Evolutionary conservation across 1,140 invertebrate genomes (phyloP).

Genomic region (Ips typographus): DNA sequence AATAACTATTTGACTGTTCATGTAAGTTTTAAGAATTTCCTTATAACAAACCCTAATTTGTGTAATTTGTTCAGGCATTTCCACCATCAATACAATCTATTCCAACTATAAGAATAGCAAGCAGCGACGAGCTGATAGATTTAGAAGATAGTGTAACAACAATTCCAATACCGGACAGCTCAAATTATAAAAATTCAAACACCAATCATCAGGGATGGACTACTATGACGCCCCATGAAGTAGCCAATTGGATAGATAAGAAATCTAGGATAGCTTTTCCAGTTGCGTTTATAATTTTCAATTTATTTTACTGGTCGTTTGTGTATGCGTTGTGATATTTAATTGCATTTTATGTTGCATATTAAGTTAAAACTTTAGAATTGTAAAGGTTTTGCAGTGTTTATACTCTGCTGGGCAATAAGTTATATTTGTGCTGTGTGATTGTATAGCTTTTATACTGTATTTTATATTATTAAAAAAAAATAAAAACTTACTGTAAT

Average conservation of each 20-base stretch:
- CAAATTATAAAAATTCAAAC: slow-evolving; percentile 14
- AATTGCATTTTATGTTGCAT: slow-evolving; percentile 1
- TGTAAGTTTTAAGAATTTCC: slow-evolving; percentile 53
- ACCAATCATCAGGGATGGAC: slow-evolving; percentile 60
- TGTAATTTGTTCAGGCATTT: slow-evolving; percentile 58
- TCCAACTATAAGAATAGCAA: slow-evolving; percentile 64
- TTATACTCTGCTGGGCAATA: background rate
- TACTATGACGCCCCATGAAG: slow-evolving; percentile 83
- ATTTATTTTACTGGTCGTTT: slow-evolving; percentile 83
- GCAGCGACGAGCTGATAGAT: slow-evolving; percentile 59
- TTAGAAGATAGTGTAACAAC: slow-evolving; percentile 39
- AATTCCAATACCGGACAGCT: slow-evolving; percentile 42
- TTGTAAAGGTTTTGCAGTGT: too few species aligned
- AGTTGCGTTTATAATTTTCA: slow-evolving; percentile 75
- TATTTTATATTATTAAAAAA: background rate
- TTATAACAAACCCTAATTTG: background rate
- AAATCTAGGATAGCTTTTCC: slow-evolving; percentile 78
- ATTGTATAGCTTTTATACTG: background rate
- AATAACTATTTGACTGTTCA: slow-evolving; percentile 75
- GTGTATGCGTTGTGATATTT: slow-evolving; percentile 51
- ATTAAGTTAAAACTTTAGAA: slow-evolving; percentile 11
- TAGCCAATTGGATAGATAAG: slow-evolving; percentile 83
- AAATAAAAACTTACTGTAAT: too few species aligned
- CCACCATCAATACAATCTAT: slow-evolving; percentile 54
- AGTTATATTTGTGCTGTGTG: background rate